These are phyloP conservation scores for Melieria picta DNA, from an alignment of 2,888 invertebrate genomes.

Conservation along the genomic window DNA sequence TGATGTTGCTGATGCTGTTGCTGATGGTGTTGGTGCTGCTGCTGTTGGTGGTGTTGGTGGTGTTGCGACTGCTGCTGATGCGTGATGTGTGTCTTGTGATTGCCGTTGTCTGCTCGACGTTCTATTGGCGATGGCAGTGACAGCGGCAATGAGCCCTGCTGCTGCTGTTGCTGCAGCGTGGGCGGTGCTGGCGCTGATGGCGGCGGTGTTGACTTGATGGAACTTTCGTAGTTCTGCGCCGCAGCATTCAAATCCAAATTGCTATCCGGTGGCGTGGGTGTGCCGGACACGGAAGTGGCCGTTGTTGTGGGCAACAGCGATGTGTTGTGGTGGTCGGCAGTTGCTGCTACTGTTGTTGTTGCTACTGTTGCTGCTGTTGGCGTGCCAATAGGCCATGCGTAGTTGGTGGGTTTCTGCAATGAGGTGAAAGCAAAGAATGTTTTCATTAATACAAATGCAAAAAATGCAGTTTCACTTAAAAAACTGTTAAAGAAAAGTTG, in stretches of 20 bases:
- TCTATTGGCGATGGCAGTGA: too few relatives aligned
- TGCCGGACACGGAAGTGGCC: not conserved
- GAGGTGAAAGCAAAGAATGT: constrained; percentile 9
- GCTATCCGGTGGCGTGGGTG: constrained; percentile 16
- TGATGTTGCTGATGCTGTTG: constrained; percentile 22
- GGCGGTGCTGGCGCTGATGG: not conserved
- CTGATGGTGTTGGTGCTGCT: constrained; percentile 20
- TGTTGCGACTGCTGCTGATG: constrained; percentile 3
- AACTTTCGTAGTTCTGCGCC: constrained; percentile 7
- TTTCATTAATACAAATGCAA: not conserved
- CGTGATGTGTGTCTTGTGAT: not conserved
- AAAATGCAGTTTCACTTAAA: not conserved
- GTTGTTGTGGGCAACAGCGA: not conserved
- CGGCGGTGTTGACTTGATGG: constrained; percentile 21
- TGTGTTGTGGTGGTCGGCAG: constrained; percentile 29
- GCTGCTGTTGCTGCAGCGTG: constrained; percentile 22
- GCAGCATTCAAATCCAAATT: constrained; percentile 11
- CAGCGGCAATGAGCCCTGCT: not conserved
- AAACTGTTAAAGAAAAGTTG: not conserved
- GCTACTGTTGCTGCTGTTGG: constrained; percentile 45
- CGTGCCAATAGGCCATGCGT: constrained; percentile 68
- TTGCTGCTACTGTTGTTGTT: constrained; percentile 11
- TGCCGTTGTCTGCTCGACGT: too few relatives aligned
- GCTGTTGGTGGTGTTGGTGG: constrained; percentile 33
- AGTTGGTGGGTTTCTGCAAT: constrained; percentile 75